Evolutionary conservation across 2,888 invertebrate genomes (phyloP), one percentile per base, ranked within the genome.

Genomic region (Incurvaria masculella): DNA sequence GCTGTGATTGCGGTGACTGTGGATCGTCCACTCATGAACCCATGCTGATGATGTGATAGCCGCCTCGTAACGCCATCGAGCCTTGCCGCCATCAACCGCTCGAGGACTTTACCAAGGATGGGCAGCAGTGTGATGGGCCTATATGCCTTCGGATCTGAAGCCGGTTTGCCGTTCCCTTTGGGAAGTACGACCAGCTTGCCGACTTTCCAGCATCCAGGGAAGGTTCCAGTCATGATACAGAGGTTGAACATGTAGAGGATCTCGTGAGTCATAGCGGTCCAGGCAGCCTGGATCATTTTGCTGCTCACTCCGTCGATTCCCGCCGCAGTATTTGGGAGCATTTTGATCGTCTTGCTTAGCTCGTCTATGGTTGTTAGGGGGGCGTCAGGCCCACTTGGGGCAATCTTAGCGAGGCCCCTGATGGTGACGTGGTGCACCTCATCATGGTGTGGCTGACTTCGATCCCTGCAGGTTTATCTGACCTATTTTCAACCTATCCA

Each of bases 41-140:
- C 54, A 39, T 44, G 51, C 23, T 56, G 55, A 11, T 19, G 27
- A 2, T 39, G 23, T 10, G 45, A 48, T n/a, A 46, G 26, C 14
- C 51, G 16, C 0, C 44, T 17, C 14, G 3, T 4, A 2, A 46
- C 41, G 2, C 4, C 2, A 18, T 46, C 23, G 2, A 53, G 43
- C 18, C 54, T 42, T 1, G 14, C 8, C 1, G 46, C 14, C 1
- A 60, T 52, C 4, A 59, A 56, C 10, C 49, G 27, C 20, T 57
- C 57, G n/a, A 49, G 49, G 0, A 52, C 10, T 39, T 56, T 56
- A 0, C 52, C 51, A n/a, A 56, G 14, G 0, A 48, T 42, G 4
- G 52, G 26, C 3, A 53, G 41, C 1, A 55, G 42, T 8, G 53
- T 46, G 14, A 52, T 44, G 2, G 55, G 50, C 8, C 54, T 16